Evolutionary conservation across 2,888 invertebrate genomes (phyloP).

Genomic region (Drosophila differens): DNA sequence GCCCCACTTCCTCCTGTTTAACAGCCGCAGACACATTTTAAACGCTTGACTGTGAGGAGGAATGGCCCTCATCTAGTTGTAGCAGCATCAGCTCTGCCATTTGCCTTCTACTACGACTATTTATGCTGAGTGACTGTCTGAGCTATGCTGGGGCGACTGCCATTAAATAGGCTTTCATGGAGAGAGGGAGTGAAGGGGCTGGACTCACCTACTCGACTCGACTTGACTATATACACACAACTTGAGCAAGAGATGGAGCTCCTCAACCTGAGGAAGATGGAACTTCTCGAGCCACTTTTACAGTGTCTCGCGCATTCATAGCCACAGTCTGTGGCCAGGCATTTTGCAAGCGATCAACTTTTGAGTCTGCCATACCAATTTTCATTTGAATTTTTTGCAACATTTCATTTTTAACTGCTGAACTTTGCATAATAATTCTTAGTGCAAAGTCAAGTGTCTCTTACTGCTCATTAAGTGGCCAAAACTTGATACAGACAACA

Average conservation of each 20-base stretch:
- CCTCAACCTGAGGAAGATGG: slow-evolving; percentile 34
- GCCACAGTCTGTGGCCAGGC: slow-evolving; percentile 35
- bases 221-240: slow-evolving; percentile 29
- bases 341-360: slow-evolving; percentile 27
- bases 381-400: slow-evolving; percentile 70
- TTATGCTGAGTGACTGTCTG: slow-evolving; percentile 71
- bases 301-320: slow-evolving; percentile 56
- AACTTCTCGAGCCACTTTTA: slow-evolving; percentile 55
- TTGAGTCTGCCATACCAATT: slow-evolving; percentile 56
- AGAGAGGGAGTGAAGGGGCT: neutral
- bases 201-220: slow-evolving; percentile 22
- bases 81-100: slow-evolving; percentile 33
- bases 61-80: slow-evolving; percentile 29
- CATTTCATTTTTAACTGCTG: slow-evolving; percentile 80
- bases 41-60: slow-evolving; percentile 34
- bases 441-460: slow-evolving; percentile 33
- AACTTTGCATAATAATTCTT: slow-evolving; percentile 70
- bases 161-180: slow-evolving; percentile 45
- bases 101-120: slow-evolving; percentile 48
- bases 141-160: slow-evolving; percentile 33
- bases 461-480: slow-evolving; percentile 58
- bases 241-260: slow-evolving; percentile 38
- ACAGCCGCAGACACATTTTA: slow-evolving; percentile 61
- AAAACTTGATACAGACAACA: slow-evolving; percentile 39
- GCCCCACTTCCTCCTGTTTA: slow-evolving; percentile 6